Conservation (phyloP, 30 jellyfish, hydroid and myxozoan species). For the Sanderia malayensis region DNA sequence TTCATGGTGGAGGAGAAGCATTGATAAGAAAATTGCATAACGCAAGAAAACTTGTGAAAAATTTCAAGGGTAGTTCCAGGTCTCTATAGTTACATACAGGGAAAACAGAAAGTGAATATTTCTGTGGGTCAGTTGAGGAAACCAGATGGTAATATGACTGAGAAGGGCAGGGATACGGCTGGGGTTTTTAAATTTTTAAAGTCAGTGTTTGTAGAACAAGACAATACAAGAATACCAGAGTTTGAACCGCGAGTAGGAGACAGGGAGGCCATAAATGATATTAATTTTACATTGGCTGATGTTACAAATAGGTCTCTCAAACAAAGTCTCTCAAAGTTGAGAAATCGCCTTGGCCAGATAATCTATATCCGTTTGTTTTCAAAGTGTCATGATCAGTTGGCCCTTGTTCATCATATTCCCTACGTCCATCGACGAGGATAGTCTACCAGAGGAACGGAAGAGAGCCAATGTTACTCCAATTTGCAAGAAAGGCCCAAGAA, state of each 20-base stretch:
- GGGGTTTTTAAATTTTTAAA: conserved; percentile 3
- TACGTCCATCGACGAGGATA: conserved; percentile 6
- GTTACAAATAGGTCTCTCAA: conserved; percentile 1
- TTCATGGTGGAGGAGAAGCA: not conserved
- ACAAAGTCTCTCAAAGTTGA: not conserved
- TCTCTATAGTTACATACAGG: not conserved
- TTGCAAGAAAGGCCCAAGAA: conserved; percentile 8
- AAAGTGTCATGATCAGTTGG: not conserved
- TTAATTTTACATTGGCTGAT: conserved; percentile 8
- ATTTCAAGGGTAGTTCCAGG: conserved; percentile 7
- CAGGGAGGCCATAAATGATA: not conserved
- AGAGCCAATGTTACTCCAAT: conserved; percentile 10
- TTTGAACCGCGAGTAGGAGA: not conserved
- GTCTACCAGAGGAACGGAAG: conserved; percentile 14
- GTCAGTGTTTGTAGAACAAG: conserved; percentile 19
- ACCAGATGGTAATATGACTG: conserved; percentile 9
- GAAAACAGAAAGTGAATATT: not conserved
- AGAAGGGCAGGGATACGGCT: conserved; percentile 6
- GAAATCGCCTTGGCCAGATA: conserved; percentile 12
- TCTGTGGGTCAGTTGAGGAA: conserved; percentile 11
- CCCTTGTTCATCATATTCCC: conserved; percentile 21
- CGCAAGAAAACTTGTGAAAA: conserved; percentile 8
- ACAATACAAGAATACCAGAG: not conserved
- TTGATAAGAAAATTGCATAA: not conserved
- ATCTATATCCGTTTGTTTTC: conserved; percentile 5